Conservation (phyloP, 2,888 invertebrate species). For the Chorisops tibialis region DNA sequence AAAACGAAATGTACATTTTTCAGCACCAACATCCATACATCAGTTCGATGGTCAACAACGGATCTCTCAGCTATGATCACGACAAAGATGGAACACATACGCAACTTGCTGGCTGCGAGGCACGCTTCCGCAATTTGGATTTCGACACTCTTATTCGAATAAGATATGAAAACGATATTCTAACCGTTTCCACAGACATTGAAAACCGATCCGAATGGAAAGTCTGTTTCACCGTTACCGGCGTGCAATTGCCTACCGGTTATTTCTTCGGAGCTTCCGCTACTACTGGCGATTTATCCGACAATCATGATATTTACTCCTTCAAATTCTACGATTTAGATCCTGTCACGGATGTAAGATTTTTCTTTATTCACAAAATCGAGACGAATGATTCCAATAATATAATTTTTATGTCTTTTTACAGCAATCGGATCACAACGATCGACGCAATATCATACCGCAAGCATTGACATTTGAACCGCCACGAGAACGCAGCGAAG, state of each 20-base stretch:
- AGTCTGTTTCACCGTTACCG: slow-evolving; percentile 84
- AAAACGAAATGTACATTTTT: too few relatives aligned
- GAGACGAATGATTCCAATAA: neutral
- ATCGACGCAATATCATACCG: slow-evolving; percentile 80
- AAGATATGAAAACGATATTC: slow-evolving; percentile 83
- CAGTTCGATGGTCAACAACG: slow-evolving; percentile 98
- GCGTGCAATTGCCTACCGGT: slow-evolving; percentile 89
- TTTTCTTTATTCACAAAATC: neutral
- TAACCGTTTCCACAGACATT: slow-evolving; percentile 88
- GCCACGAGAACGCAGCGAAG: slow-evolving; percentile 87
- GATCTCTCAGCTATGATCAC: slow-evolving; percentile 92
- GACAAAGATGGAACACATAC: slow-evolving; percentile 98
- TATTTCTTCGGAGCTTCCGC: slow-evolving; percentile 94
- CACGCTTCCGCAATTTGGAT: slow-evolving; percentile 86
- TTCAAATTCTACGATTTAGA: slow-evolving; percentile 92
- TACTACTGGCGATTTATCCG: slow-evolving; percentile 94
- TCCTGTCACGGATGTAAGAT: slow-evolving; percentile 29
- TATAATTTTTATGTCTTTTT: slow-evolving; percentile 40
- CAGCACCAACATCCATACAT: slow-evolving; percentile 98
- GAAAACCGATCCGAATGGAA: slow-evolving; percentile 92
- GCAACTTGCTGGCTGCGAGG: slow-evolving; percentile 94
- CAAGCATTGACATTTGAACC: slow-evolving; percentile 86
- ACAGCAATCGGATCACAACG: slow-evolving; percentile 56
- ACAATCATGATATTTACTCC: slow-evolving; percentile 92
- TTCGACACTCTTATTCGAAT: slow-evolving; percentile 89